Evolutionary conservation across 2,797 vertebrate species (phyloP).

Genomic region (Corythornis leucogaster): DNA sequence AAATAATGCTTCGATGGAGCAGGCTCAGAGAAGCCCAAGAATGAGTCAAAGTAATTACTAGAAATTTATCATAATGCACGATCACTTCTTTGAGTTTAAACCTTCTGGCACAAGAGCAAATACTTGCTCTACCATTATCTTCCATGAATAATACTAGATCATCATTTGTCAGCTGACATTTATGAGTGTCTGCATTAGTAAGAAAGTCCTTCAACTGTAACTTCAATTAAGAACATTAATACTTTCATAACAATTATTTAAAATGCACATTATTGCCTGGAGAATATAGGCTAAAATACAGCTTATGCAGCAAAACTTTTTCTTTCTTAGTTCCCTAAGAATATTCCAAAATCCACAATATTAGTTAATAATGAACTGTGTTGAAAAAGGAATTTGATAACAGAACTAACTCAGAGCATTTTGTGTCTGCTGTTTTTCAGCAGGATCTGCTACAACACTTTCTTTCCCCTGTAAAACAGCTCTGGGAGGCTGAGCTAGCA

Average conservation of each 20-base stretch:
- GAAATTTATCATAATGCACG: neutral
- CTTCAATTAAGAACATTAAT: neutral
- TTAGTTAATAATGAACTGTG: neutral
- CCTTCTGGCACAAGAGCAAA: neutral
- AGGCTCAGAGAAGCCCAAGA: neutral
- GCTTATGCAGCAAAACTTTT: neutral
- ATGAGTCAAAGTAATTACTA: neutral
- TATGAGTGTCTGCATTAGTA: accelerated
- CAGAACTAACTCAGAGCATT: neutral
- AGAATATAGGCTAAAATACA: neutral
- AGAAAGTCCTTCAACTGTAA: neutral
- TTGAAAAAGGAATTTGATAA: neutral
- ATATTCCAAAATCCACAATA: neutral
- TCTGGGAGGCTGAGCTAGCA: neutral
- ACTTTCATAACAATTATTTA: neutral
- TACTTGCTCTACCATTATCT: neutral
- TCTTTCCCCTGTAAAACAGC: neutral
- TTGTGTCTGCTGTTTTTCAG: neutral
- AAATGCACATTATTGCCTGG: neutral
- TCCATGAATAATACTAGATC: neutral
- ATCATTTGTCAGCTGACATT: neutral
- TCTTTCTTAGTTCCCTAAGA: neutral
- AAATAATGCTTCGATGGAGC: neutral
- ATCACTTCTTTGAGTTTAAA: neutral
- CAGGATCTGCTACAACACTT: neutral